A percentile compares a stretch with the other conserved stretches of the same genome.
These are phyloP conservation scores for Myripristis murdjan DNA, from an alignment of 2,797 vertebrate species.

Conservation along the genomic window DNA sequence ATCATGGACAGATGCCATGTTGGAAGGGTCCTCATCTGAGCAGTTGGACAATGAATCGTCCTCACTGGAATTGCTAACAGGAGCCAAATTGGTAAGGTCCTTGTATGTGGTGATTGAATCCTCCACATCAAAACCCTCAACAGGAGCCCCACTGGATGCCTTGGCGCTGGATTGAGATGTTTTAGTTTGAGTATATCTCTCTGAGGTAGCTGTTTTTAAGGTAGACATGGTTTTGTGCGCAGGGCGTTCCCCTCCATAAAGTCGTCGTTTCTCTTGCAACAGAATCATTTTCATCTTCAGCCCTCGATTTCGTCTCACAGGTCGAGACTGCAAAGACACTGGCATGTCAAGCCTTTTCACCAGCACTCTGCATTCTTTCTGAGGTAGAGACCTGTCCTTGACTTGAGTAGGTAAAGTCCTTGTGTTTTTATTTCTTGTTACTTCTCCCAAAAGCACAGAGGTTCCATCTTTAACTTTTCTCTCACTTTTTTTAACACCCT, in stretches of 20 bases:
- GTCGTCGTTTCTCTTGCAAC: constrained; percentile 49
- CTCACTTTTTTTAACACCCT: constrained; percentile 3
- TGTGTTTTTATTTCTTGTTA: background rate
- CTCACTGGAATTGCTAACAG: background rate
- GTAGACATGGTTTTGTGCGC: background rate
- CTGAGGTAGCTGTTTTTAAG: background rate
- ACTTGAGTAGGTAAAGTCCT: background rate
- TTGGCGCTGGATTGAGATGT: background rate
- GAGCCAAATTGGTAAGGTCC: constrained; percentile 1
- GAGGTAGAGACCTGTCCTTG: fast-evolving
- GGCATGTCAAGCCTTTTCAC: constrained; percentile 29
- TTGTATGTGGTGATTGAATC: background rate
- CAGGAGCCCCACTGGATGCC: fast-evolving
- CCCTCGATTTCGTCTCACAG: constrained; percentile 62
- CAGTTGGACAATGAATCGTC: background rate
- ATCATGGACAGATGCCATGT: background rate
- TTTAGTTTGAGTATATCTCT: background rate
- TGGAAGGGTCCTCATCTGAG: constrained; percentile 9
- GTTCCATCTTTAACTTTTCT: background rate
- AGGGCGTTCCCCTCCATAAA: background rate
- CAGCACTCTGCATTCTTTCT: constrained; percentile 46
- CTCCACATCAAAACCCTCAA: background rate
- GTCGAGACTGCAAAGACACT: background rate
- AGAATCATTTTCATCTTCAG: constrained; percentile 60
- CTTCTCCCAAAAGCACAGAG: background rate